Conservation (phyloP, 1,140 invertebrate genomes). For the Drosophila auraria region DNA sequence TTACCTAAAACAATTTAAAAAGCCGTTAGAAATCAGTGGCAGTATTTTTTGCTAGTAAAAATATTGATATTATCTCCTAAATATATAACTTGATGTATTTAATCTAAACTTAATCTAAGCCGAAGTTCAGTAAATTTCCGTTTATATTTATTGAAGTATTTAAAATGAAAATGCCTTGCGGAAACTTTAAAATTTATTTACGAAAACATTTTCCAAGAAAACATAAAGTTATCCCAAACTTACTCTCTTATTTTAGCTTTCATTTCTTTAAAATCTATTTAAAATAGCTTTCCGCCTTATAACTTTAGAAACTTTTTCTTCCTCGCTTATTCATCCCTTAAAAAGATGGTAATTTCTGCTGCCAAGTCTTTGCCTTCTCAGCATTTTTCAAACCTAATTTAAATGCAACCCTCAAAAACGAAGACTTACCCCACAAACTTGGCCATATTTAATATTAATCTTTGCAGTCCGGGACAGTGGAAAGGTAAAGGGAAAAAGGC, state of each 20-base stretch:
- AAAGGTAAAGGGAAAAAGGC: not conserved
- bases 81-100: not conserved
- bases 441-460: conserved; percentile 38
- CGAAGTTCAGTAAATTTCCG: too few species aligned
- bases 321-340: conserved; percentile 19
- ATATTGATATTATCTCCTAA: not conserved
- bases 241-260: not conserved
- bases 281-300: conserved; percentile 26
- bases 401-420: conserved; percentile 33
- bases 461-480: conserved; percentile 11
- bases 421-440: conserved; percentile 6
- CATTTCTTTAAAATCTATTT: conserved; percentile 23
- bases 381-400: conserved; percentile 26
- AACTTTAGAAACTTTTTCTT: conserved; percentile 15
- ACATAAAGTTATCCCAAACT: not conserved
- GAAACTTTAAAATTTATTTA: not conserved
- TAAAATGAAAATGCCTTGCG: not conserved
- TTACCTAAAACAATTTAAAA: too few species aligned
- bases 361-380: conserved; percentile 21
- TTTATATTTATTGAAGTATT: too few species aligned
- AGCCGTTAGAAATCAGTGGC: too few species aligned
- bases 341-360: conserved; percentile 16
- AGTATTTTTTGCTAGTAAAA: too few species aligned
- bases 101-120: too few species aligned
- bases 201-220: not conserved